A percentile compares a stretch with the other conserved stretches of the same genome.
Conservation (phyloP, 2,797 vertebrate genomes). For the Calcarius lapponicus region DNA sequence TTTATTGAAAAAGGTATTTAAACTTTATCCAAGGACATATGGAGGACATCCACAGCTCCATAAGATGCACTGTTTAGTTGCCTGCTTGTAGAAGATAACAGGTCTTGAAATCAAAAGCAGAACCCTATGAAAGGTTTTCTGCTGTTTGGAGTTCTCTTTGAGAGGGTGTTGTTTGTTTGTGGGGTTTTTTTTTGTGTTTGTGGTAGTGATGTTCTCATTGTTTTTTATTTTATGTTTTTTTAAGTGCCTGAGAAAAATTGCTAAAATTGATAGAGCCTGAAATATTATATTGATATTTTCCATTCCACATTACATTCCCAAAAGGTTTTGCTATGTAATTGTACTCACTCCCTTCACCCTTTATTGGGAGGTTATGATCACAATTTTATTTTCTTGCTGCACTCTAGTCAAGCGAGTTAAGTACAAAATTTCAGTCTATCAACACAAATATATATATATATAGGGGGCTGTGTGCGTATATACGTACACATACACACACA, state of each 20-base stretch:
- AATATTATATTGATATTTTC: background rate
- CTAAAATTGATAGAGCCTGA: background rate
- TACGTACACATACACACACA: background rate
- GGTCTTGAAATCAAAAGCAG: background rate
- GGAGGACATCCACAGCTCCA: background rate
- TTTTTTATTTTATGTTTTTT: background rate
- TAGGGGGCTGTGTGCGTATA: background rate
- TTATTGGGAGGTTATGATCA: background rate
- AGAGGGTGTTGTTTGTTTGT: background rate
- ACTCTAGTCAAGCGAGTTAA: background rate
- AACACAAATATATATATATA: background rate
- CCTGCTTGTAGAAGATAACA: background rate
- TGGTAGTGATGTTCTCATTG: accelerated
- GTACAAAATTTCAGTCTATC: background rate
- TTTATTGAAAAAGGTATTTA: background rate
- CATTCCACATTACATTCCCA: background rate
- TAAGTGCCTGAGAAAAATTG: background rate
- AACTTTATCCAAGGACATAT: background rate
- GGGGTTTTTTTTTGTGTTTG: accelerated
- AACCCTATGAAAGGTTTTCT: background rate
- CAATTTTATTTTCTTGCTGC: background rate
- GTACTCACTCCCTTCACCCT: background rate
- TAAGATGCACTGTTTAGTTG: background rate
- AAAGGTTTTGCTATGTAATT: background rate
- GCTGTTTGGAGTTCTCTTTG: background rate